Evolutionary conservation across 2,113 vertebrate species (phyloP).

Genomic region (Bubo bubo): DNA sequence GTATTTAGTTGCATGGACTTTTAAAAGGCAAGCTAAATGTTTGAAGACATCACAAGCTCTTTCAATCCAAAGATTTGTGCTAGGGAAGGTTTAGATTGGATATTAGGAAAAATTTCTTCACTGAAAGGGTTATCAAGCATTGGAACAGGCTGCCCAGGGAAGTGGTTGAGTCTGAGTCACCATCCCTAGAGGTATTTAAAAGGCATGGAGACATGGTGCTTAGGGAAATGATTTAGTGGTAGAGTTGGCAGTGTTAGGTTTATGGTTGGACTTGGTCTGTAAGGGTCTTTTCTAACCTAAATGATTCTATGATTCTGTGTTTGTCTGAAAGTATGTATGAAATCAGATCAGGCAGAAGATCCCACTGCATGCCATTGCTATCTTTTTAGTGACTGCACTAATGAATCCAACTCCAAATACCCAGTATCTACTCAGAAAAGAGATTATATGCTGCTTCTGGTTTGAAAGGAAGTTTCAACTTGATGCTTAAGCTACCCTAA

Average conservation of each 20-base stretch:
- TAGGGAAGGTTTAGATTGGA: neutral
- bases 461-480: neutral
- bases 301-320: neutral
- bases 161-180: neutral
- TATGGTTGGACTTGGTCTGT: neutral
- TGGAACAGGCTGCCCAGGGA: neutral
- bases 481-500: neutral
- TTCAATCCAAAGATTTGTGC: neutral
- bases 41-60: neutral
- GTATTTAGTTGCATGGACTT: neutral
- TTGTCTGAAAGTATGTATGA: neutral
- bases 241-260: neutral
- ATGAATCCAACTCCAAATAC: neutral
- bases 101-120: neutral
- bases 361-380: neutral
- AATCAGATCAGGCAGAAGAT: neutral
- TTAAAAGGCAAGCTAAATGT: neutral
- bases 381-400: neutral
- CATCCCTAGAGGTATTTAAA: neutral
- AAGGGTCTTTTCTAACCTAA: neutral
- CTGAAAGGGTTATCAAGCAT: neutral
- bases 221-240: neutral
- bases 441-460: neutral
- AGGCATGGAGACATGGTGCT: neutral
- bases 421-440: neutral